These are phyloP conservation scores for Myotis findleyi DNA, from an alignment of 2,797 vertebrate species.

Conservation along the genomic window DNA sequence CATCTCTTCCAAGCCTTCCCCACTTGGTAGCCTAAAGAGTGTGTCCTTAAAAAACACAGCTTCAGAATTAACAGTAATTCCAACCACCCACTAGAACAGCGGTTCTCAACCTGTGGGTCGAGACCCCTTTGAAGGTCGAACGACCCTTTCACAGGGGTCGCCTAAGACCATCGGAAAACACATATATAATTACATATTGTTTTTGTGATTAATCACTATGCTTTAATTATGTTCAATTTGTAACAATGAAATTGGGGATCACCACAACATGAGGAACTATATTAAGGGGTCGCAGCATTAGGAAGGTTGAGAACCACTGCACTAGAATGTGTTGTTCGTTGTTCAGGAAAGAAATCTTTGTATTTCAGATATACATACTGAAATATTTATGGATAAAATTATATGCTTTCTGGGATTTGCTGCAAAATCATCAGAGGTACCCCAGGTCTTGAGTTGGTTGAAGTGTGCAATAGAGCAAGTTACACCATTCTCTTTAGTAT, in stretches of 20 bases:
- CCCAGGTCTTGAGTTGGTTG: neutral
- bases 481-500: neutral
- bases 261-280: too few relatives aligned
- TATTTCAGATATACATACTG: neutral
- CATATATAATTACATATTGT: too few relatives aligned
- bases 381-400: neutral
- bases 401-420: neutral
- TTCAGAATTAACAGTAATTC: neutral
- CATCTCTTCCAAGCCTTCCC: neutral
- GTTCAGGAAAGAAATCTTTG: conserved; percentile 25
- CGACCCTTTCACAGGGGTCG: too few relatives aligned
- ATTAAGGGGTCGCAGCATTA: too few relatives aligned
- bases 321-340: neutral
- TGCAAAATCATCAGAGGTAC: neutral
- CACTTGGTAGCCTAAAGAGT: neutral
- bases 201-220: too few relatives aligned
- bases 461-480: neutral
- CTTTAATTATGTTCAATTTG: too few relatives aligned
- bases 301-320: neutral
- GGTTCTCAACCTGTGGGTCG: too few relatives aligned
- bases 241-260: too few relatives aligned
- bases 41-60: neutral
- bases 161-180: too few relatives aligned
- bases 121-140: too few relatives aligned
- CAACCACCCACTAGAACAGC: neutral